Base-by-base conservation (phyloP, 2,888 invertebrate genomes). In the Drosophila paracracens region DNA sequence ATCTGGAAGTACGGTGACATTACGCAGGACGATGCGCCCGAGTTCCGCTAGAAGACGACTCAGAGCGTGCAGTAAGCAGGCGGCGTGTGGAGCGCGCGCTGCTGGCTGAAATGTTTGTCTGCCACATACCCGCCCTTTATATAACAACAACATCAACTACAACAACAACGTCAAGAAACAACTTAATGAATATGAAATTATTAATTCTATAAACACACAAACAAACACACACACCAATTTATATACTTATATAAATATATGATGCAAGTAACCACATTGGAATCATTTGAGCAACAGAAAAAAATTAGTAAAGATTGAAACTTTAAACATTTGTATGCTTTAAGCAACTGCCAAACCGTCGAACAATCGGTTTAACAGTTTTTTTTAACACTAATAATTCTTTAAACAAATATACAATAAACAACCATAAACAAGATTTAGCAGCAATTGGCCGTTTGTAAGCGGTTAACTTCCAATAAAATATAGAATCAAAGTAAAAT, bases 1-100 rank as follows among this genome's bases (percentile, higher is more conserved):
- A 96, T 99, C 90, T 99, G 99, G 99, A 96, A 97, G 92, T 99
- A 99, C 92, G 99, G 99, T n/a, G 99, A 99, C 94, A 98, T 99
- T 67, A 93, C 93, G 69, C 92, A 93, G 76, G 93, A 93, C 72
- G 93, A 93, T 86, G 91, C 92, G 89, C 92, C 92, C 46, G 93
- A 93, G 81, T 93, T 93, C 84, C 93, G 92, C 90, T 93, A 92
- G 87, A 87, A 87, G 77, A 72, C 74, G 83, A 81, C 46, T 54
- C 36, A 33, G 63, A 73, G 62, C 74, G 60, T 73, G 81, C 82
- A 83, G 83, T 83, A 83, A 76, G 86, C 85, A 67, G 62, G 85
- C 70, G 74, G 83, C 78, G 86, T 83, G 70, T 79, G 79, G 74
- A 71, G 77, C 70, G 83, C 79, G 83, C 81, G 83, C 75, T 74